Conservation (phyloP, 1,140 invertebrate genomes). For the Habropoda laboriosa region DNA sequence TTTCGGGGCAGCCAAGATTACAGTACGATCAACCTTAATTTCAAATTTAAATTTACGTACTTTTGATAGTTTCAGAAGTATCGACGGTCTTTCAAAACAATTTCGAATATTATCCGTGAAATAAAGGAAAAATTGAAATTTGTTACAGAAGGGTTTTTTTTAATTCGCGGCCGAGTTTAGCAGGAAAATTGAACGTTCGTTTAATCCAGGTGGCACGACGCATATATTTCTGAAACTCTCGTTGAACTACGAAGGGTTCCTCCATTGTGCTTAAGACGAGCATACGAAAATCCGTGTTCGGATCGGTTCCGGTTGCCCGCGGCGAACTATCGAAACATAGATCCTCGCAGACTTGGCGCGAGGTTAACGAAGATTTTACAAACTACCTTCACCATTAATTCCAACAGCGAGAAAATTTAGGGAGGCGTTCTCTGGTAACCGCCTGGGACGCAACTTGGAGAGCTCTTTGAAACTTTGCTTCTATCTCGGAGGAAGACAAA, state of each 20-base stretch:
- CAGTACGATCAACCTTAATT: no score
- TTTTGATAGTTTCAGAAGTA: no score
- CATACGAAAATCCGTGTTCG: neutral
- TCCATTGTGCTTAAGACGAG: neutral
- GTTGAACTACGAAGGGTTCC: neutral
- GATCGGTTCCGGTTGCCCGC: constrained; percentile 32
- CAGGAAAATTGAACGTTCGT: neutral
- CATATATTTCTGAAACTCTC: neutral
- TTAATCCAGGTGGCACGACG: neutral
- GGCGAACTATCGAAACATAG: constrained; percentile 56
- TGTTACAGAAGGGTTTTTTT: no score
- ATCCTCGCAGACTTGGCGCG: constrained; percentile 26
- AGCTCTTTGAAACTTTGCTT: constrained; percentile 77
- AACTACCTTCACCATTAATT: constrained; percentile 72
- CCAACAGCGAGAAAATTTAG: constrained; percentile 73
- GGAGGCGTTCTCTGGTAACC: constrained; percentile 64
- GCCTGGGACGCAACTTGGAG: constrained; percentile 72
- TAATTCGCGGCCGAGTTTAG: neutral
- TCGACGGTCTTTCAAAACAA: no score
- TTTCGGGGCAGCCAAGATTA: no score
- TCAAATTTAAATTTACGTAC: no score
- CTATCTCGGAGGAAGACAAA: constrained; percentile 78
- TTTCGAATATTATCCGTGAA: no score
- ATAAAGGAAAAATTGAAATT: no score
- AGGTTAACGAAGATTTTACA: constrained; percentile 66